phyloP scores from a whole-genome alignment of 2,113 vertebrate species.

The Thomomys bottae region DNA sequence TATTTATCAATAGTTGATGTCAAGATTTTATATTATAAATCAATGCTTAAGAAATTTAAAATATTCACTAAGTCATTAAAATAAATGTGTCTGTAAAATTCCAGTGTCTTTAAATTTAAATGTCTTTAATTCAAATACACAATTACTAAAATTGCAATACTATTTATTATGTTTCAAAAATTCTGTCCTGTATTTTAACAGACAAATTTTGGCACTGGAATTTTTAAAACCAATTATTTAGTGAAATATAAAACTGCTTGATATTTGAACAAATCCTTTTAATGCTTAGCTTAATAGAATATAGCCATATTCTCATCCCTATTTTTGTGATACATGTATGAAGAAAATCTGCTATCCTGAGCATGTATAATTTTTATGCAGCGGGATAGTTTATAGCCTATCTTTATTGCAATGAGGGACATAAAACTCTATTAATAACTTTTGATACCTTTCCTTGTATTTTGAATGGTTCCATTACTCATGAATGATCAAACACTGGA shows the following conservation, averaged over 20 bases:
- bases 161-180: not conserved
- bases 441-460: not conserved
- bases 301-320: not conserved
- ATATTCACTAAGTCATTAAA: not conserved
- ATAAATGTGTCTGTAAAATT: not conserved
- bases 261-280: not conserved
- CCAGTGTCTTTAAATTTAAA: not conserved
- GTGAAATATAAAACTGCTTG: not conserved
- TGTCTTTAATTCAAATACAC: not conserved
- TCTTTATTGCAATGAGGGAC: not conserved
- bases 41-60: not conserved
- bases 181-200: not conserved
- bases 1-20: not conserved
- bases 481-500: not conserved
- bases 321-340: not conserved
- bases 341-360: not conserved
- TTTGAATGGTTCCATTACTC: not conserved
- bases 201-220: not conserved
- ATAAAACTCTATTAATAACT: not conserved
- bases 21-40: not conserved
- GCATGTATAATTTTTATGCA: not conserved
- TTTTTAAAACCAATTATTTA: constrained; percentile 17
- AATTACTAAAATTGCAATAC: not conserved
- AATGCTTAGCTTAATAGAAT: not conserved
- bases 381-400: not conserved